Evolutionary conservation across 1,140 invertebrate species (phyloP), one percentile per base, ranked within the genome.

Genomic region (Asbolus verrucosus): DNA sequence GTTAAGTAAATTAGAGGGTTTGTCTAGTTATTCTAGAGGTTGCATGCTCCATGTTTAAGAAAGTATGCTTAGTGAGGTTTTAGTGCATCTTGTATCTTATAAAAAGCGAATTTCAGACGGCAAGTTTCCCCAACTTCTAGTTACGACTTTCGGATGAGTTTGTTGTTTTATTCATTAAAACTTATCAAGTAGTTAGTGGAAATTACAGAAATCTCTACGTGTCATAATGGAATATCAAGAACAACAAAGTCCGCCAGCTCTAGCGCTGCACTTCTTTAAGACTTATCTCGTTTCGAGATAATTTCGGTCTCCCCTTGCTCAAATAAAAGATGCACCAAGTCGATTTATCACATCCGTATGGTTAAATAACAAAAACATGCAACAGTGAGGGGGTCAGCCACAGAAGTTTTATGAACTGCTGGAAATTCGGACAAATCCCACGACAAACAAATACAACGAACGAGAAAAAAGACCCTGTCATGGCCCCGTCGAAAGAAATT

Each of bases 321-420:
- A n/a, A n/a, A 36, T 11, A 11, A 11, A 6, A 54, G 27, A 19
- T 27, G 46, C 46, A 54, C 46, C 46, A 21, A 54, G 14, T 24
- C 2, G 11, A 15, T n/a, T 54, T 62, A 62, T 36, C 13, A 60
- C 13, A n/a, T 16, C n/a, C n/a, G n/a, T n/a, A n/a, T n/a, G n/a
- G 36, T 50, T 9, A 54, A 27, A n/a, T 54, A 15, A 2, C 4
- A 27, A 54, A 54, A 19, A 54, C 43, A 54, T 59, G 65, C 43
- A 59, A 50, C 65, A 67, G 62, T 39, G 38, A 27, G 21, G 30
- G 38, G 19, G 38, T 27, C 38, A 65, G 61, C 31, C 31, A 65
- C 18, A 15, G 33, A 60, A 61, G 30, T 65, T 69, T 72, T 72
- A 77, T 77, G 74, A 77, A 73, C 70, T 77, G 76, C 76, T 77